Conservation (phyloP, 2,113 vertebrate species). For the Grallaria varia region DNA sequence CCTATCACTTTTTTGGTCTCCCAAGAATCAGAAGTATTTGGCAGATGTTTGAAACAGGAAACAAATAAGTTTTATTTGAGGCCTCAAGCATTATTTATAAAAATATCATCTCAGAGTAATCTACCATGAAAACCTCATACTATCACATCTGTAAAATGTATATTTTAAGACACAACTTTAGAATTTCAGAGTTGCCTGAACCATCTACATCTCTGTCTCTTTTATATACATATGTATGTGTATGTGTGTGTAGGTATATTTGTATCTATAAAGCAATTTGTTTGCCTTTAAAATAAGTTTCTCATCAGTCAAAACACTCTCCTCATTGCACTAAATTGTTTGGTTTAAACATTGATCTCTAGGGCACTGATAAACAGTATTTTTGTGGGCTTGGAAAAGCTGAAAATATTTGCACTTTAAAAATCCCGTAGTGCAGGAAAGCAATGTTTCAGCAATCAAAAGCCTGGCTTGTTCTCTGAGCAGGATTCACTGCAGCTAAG, state of each 20-base stretch:
- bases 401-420: background rate
- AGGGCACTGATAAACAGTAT: background rate
- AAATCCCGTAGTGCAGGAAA: background rate
- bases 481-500: background rate
- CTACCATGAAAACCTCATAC: background rate
- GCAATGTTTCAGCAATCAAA: background rate
- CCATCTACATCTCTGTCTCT: background rate
- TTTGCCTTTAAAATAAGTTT: background rate
- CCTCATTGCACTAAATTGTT: background rate
- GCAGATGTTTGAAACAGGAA: background rate
- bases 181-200: background rate
- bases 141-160: background rate
- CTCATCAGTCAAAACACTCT: background rate
- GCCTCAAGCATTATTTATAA: background rate
- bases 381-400: background rate
- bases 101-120: background rate
- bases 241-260: background rate
- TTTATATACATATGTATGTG: background rate
- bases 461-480: background rate
- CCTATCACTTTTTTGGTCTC: background rate
- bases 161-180: background rate
- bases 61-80: background rate
- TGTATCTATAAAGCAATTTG: background rate
- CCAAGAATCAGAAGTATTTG: slow-evolving; percentile 30
- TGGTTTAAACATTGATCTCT: background rate